Evolutionary conservation across 2,888 invertebrate species (phyloP), one percentile per base, ranked within the genome.

Genomic region (Eustalomyia histrio): DNA sequence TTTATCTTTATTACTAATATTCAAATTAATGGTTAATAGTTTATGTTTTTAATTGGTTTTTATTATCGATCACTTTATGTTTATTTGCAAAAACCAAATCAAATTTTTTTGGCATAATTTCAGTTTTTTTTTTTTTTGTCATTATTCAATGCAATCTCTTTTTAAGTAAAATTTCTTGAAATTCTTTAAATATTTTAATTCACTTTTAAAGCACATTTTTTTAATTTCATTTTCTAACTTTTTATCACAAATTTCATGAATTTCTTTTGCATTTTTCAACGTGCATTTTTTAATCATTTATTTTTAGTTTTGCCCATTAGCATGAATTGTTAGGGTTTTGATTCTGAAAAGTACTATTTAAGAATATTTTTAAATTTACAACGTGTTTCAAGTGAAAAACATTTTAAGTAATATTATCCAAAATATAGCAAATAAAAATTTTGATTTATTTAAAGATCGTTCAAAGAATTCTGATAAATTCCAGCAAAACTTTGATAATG

Each of bases 1-100:
- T 68, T 47, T 71, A 29, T 79, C 16, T 75, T 71, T 24, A 57
- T 57, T 58, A 79, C 75, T 75, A 75, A 78, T 67, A 57, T n/a
- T 16, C n/a, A 10, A 39, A 43, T 33, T 68, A 57, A 39, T 71
- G 76, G 68, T 65, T 64, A 16, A 60, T 12, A 58, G 65, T 69
- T 50, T 64, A 39, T 58, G 16, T 63, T 58, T 58, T 74, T 53
- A 76, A 68, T 79, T 67, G 71, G 24, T 67, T 73, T 29, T 47
- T 18, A 12, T 55, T 60, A 35, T 50, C 18, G 7, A 24, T 47
- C 35, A 35, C 14, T 47, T 39, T 18, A 50, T 63, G 14, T 43
- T 50, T 50, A 18, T 12, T 43, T 43, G 64, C 64, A 71, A 71
- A 71, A 71, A 64, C 39, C 18, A 63, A 64, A 10, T 33, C 35